Base-by-base conservation (phyloP, 1,140 invertebrate genomes). In the Cyclargus thomasi region DNA sequence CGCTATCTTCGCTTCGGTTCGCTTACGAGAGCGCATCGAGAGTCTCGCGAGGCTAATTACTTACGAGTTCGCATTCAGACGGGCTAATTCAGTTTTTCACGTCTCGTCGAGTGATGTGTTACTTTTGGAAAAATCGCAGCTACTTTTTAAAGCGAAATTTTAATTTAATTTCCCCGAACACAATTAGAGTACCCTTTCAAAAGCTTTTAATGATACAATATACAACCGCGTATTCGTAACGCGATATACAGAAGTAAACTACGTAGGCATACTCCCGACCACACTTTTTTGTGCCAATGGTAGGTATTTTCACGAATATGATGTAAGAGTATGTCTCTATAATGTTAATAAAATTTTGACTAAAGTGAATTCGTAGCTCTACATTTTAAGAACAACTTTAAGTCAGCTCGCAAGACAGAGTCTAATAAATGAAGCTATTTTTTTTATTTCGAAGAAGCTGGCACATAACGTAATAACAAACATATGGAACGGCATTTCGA, bases 31-130 rank as follows among this genome's bases (percentile, higher is more conserved):
- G 83, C 81, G 83, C 64, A 82, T 87, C 82, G 82, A 88, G 86
- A 81, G 81, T 85, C 86, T 85, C 86, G 79, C 80, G 81, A 80
- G 86, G 82, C 86, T 86, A 89, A 89, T 89, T 89, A 89, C 85
- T 87, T 89, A 87, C 86, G 82, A 85, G 81, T 85, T 86, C 68
- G 80, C 82, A 86, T 88, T 86, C 86, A 85, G 79, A 82, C 80
- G 67, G 78, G 82, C 81, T 86, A 88, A 88, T 88, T 88, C 84
- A 76, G 81, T 86, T 86, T 87, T 88, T 88, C 78, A 77, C 81
- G 78, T 80, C 75, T 77, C 80, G 75, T 76, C 78, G 75, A 80
- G 76, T 80, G 83, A 83, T 78, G 81, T 69, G 77, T 79, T 73
- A 73, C 73, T 72, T 72, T 74, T 67, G 68, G 70, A 74, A 72